Evolutionary conservation across 2,797 vertebrate genomes (phyloP), one percentile per base, ranked within the genome.

Genomic region (Pangasius krempfi): DNA sequence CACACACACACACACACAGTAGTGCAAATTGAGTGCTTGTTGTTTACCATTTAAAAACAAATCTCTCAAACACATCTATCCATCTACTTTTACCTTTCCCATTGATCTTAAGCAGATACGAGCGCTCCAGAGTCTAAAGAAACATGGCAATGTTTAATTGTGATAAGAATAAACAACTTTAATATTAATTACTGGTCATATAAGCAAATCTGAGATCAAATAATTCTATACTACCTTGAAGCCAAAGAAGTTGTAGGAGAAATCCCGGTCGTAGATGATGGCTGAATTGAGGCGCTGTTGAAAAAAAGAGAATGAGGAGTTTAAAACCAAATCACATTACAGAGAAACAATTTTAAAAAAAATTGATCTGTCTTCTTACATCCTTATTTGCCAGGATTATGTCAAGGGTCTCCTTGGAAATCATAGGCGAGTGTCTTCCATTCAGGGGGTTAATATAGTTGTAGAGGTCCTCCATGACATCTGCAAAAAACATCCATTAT

Each of bases 241-340:
- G 54, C 99, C 98, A 78, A 99, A 99, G 93, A 98, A 99, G 94
- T 99, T 99, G 92, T 99, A 99, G 92, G 98, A 98, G 94, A 99
- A 99, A 92, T 99, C 99, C 85, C 98, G 93, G 92, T 99, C 99
- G 0, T 94, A 99, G 91, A 99, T 99, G 62, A 99, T 99, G 86
- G 98, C 96, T 0, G 99, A 99, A 94, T 99, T 99, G 73, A 99
- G 96, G 81, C 98, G 98, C 97, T 98, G 88, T 73, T 56, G 16
- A 70, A 6, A 33, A 44, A 30, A 54, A 75, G 2, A 79, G 20
- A 68, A 68, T 8, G 14, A 70, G 30, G 25, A 70, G 70, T 37
- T 54, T 30, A 79, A 40, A 90, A 88, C 3, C 0, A n/a, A 25
- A 62, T 83, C 0, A 14, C n/a, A 18, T 73, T 20, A 33, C 50